Base-by-base conservation (phyloP, 1,140 invertebrate genomes). In the Mycetomoellerius zeteki region DNA sequence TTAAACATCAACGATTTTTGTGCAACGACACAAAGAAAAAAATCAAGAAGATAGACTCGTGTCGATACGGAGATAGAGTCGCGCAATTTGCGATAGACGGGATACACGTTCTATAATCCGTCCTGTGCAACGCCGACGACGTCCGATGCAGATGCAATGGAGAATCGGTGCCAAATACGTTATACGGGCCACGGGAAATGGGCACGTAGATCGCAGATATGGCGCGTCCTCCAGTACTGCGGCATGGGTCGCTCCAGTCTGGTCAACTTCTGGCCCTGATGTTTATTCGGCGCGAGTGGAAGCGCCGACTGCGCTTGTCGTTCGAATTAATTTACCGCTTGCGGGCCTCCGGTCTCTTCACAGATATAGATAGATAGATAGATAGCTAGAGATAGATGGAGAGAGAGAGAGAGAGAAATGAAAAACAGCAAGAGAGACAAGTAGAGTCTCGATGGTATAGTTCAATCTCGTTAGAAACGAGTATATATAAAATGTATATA, bases 191-290 rank as follows among this genome's bases (percentile, higher is more conserved):
- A 62, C 72, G 75, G 78, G 88, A 91, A 92, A 89, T 86, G 64
- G 80, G 80, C 80, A 72, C 67, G 65, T 72, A 88, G 82, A 88
- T 92, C 76, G 80, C 81, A 84, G 86, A 88, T 88, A 88, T 80
- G 67, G 67, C 85, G 75, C 60, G 75, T 80, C 50, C 85, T 80
- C 73, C 67, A 78, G 62, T 67, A 65, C 86, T 60, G 81, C 81
- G 80, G 58, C 37, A 52, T 78, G 65, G 62, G 30, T 78, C 24
- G 67, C 37, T 65, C 60, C 67, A 75, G 58, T 72, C 87, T 89
- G 88, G 87, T 91, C 91, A 93, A 94, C 92, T 94, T 93, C 93
- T 94, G 93, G 86, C 75, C 69, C 85, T 93, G 93, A 94, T 94
- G 93, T 94, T 94, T 93, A 93, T 93, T 91, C 90, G 92, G 85